A percentile compares a stretch with the other conserved stretches of the same genome.
Evolutionary conservation across 2,797 vertebrate genomes (phyloP).

Genomic region (Eulemur rubriventer): DNA sequence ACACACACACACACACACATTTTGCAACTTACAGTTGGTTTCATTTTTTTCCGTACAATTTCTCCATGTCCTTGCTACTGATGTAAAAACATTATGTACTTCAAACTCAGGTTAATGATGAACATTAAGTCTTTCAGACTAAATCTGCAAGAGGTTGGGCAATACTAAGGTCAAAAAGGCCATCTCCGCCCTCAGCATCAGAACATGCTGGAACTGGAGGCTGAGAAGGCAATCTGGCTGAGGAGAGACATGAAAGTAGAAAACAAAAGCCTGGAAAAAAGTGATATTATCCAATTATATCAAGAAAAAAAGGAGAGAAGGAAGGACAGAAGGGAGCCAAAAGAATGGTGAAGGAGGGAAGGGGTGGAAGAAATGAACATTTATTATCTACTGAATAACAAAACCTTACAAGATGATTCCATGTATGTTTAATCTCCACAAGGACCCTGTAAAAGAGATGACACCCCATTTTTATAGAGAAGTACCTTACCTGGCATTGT

Average conservation of each 20-base stretch:
- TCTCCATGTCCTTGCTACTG: not conserved
- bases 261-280: not conserved
- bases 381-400: not conserved
- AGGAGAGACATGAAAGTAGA: not conserved
- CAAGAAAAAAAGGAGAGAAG: not conserved
- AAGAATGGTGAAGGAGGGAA: not conserved
- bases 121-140: not conserved
- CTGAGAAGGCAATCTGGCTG: not conserved
- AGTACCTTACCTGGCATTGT: not conserved
- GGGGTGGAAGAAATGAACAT: not conserved
- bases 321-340: not conserved
- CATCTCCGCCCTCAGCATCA: not conserved
- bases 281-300: not conserved
- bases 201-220: slow-evolving; percentile 6
- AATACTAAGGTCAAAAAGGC: not conserved
- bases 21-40: not conserved
- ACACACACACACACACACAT: not conserved
- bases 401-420: not conserved
- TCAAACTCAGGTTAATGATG: not conserved
- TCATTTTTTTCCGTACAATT: slow-evolving; percentile 42
- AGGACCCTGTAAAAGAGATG: not conserved
- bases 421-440: not conserved
- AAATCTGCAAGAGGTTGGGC: not conserved
- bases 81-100: not conserved
- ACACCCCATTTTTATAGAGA: slow-evolving; percentile 5